Evolutionary conservation across 2,797 vertebrate species (phyloP), one percentile per base, ranked within the genome.

Genomic region (Eulemur rubriventer): DNA sequence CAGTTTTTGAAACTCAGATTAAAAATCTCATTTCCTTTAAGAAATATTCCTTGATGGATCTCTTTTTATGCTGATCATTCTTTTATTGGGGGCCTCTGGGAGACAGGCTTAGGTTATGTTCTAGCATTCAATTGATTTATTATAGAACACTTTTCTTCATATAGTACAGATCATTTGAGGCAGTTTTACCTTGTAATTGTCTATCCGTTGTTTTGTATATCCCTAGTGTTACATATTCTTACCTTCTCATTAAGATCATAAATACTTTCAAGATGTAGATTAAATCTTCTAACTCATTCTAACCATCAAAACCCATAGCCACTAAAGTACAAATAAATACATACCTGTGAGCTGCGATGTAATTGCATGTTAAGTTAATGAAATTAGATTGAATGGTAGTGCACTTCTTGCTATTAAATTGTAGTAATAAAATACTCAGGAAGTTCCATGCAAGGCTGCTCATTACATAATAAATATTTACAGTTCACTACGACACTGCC

Each of bases 1-100:
- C 72, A 73, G 26, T 20, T 95, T 94, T 94, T 65, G 84, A 95
- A 57, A 83, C 57, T 92, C 48, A 86, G 13, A 65, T 76, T 86
- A 79, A 46, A 91, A 95, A 90, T 79, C 46, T 41, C 65, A 91
- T 95, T 97, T 96, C 52, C 52, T 91, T 73, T 75, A 84, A 88
- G n/a, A 92, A 82, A 17, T 57, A 93, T 89, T 87, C 16, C 35
- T 89, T 61, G 38, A 94, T 0, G 35, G 76, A 82, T 33, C 12
- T 75, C 72, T 38, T 86, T 55, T 92, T 86, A 70, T 75, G 87
- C n/a, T n/a, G 46, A 70, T 57, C 0, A 2, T 78, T 79, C 46
- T 52, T 96, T 67, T 80, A 8, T 28, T 43, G 38, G 57, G 59
- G 43, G 41, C 38, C 33, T 61, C 86, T 57, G 7, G 65, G 46